Base-by-base conservation (phyloP, 2,113 vertebrate species). In the Rhea pennata region DNA sequence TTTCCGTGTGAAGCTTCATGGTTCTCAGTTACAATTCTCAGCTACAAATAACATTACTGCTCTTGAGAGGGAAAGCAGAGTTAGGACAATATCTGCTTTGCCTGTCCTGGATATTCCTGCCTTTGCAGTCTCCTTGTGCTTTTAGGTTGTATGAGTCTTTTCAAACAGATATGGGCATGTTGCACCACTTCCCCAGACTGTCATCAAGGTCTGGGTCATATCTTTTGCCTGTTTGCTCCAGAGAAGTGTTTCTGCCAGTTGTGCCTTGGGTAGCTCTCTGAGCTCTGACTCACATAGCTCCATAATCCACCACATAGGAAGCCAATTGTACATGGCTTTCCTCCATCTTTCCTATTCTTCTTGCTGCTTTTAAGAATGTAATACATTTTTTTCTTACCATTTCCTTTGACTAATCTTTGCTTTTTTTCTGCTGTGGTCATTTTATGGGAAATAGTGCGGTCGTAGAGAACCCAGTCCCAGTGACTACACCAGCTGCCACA, bases 291-390 rank as follows among this genome's bases (percentile, higher is more conserved):
- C 19, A 58, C 27, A 56, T 3, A 59, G 9, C 26, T 64, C 17
- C 1, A 0, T 31, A 54, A 78, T 20, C 6, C 10, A 42, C 6
- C 19, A 56, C 12, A 65, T 61, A 61, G 17, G 20, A 92, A 65
- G 58, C 9, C 0, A 0, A 12, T 56, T n/a, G 54, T 1, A 6
- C 4, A 13, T 19, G 7, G 12, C 12, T 42, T 86, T 86, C 77
- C 74, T 42, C 59, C 13, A 10, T 15, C 15, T 88, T 67, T 59
- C 42, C 73, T 46, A 33, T 3, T 1, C 4, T 87, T 70, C 50
- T 64, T 81, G 40, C 24, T 80, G 70, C 13, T 76, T 88, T 9
- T 15, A 74, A 85, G 53, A 54, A 54, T 22, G 29, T 69, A 50
- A 80, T 79, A 6, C 4, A 7, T 12, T 48, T 62, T 54, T 13